Conservation (phyloP, 2,888 invertebrate genomes). For the Chaitophorus viminalis region DNA sequence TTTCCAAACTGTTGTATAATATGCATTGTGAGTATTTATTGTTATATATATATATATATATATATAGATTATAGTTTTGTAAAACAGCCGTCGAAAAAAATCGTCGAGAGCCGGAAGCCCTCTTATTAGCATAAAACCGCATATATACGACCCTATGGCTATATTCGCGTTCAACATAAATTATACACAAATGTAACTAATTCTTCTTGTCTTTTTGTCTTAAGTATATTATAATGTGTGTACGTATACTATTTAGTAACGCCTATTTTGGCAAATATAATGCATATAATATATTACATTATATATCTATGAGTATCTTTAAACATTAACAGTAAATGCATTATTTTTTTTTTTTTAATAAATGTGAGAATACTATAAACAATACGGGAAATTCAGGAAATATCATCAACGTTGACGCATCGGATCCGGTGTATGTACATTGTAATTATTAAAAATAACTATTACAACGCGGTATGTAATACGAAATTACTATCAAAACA, state of each 20-base stretch:
- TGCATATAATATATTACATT: not conserved
- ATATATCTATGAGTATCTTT: no score
- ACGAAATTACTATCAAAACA: not conserved
- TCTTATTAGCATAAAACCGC: slow-evolving; percentile 21
- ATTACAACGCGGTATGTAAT: not conserved
- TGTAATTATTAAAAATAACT: slow-evolving; percentile 28
- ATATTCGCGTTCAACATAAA: not conserved
- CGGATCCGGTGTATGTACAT: not conserved
- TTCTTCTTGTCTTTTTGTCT: slow-evolving; percentile 2
- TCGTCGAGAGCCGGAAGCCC: slow-evolving; percentile 36
- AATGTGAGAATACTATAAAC: not conserved
- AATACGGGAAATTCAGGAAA: slow-evolving; percentile 13
- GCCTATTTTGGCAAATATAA: slow-evolving; percentile 14
- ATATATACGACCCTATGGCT: slow-evolving; percentile 3
- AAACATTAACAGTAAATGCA: no score
- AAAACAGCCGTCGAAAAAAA: slow-evolving; percentile 30
- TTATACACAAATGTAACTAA: not conserved
- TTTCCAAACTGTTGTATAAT: slow-evolving; percentile 1
- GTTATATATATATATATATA: no score
- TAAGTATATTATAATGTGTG: not conserved
- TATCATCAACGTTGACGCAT: not conserved
- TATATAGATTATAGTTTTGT: slow-evolving; percentile 45
- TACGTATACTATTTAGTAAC: not conserved
- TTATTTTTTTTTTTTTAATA: slow-evolving; percentile 1
- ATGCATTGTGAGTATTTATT: slow-evolving; percentile 18